Evolutionary conservation across 2,888 invertebrate species (phyloP).

Genomic region (Gerosis bhagava): DNA sequence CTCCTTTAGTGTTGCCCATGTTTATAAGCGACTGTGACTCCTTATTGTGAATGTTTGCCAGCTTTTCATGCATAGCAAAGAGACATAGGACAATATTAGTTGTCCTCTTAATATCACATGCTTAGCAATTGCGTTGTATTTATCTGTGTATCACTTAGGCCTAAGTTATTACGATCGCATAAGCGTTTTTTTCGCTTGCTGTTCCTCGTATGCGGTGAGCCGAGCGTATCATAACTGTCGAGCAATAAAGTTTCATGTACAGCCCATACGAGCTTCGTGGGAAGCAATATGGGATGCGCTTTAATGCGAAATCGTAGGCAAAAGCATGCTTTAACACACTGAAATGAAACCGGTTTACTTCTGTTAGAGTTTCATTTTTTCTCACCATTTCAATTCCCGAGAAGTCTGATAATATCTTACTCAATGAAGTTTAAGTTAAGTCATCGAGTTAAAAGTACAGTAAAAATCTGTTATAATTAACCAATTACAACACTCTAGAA

Average conservation of each 20-base stretch:
- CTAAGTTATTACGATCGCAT: too few relatives aligned
- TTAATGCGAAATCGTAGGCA: slow-evolving; percentile 8
- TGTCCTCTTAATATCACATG: too few relatives aligned
- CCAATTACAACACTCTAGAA: slow-evolving; percentile 26
- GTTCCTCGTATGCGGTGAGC: neutral
- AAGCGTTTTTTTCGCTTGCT: neutral
- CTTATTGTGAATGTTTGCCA: too few relatives aligned
- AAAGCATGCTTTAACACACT: neutral
- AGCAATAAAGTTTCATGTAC: slow-evolving; percentile 14
- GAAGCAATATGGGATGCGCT: slow-evolving; percentile 16
- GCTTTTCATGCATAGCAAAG: too few relatives aligned
- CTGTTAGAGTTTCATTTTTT: neutral
- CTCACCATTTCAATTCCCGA: neutral
- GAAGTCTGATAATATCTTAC: too few relatives aligned
- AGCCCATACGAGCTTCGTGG: slow-evolving; percentile 16
- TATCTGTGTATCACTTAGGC: too few relatives aligned
- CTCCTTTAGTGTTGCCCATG: too few relatives aligned
- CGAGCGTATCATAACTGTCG: neutral
- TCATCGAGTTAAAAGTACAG: too few relatives aligned
- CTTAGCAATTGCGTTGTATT: too few relatives aligned
- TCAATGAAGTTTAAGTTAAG: slow-evolving; percentile 30
- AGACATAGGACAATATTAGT: too few relatives aligned
- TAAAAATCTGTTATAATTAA: slow-evolving; percentile 41
- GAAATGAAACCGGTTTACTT: neutral
- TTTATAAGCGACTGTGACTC: too few relatives aligned